Evolutionary conservation across 2,888 invertebrate genomes (phyloP).

Genomic region (Agonopterix alstromeriana): DNA sequence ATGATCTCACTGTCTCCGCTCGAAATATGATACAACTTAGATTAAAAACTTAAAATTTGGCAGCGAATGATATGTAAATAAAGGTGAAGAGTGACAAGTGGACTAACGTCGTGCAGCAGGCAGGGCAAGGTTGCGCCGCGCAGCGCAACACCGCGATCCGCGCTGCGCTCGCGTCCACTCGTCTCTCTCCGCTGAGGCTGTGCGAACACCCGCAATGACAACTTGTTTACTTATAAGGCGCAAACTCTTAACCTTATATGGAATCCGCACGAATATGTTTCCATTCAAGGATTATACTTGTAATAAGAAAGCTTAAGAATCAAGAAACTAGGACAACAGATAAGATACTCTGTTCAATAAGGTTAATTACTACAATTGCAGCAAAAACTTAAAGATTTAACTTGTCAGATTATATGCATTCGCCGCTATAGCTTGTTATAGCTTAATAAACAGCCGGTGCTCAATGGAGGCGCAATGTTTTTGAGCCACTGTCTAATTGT

Average conservation of each 20-base stretch:
- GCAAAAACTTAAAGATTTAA: too few relatives aligned
- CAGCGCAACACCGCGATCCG: conserved; percentile 23
- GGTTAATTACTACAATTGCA: too few relatives aligned
- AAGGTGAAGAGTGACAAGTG: conserved; percentile 25
- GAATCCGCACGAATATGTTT: conserved; percentile 49
- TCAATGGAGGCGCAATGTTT: too few relatives aligned
- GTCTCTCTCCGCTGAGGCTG: conserved; percentile 54
- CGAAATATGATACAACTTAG: conserved; percentile 11
- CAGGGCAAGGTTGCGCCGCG: conserved; percentile 24
- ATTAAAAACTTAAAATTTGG: conserved; percentile 10
- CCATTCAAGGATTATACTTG: conserved; percentile 56
- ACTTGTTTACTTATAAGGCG: conserved; percentile 70
- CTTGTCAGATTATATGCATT: too few relatives aligned
- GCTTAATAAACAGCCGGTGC: background rate
- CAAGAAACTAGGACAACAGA: conserved; percentile 29
- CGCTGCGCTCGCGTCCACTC: conserved; percentile 32
- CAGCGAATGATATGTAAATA: conserved; percentile 38
- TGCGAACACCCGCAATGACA: conserved; percentile 58
- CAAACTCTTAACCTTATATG: conserved; percentile 50
- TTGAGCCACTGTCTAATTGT: background rate
- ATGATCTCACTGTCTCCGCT: conserved; percentile 32
- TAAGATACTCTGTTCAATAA: conserved; percentile 6
- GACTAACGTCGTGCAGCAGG: conserved; percentile 24
- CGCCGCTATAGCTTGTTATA: too few relatives aligned
- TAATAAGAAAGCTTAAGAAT: conserved; percentile 23